These are phyloP conservation scores for Peucedramus taeniatus DNA, from an alignment of 2,113 vertebrate genomes.

Conservation along the genomic window DNA sequence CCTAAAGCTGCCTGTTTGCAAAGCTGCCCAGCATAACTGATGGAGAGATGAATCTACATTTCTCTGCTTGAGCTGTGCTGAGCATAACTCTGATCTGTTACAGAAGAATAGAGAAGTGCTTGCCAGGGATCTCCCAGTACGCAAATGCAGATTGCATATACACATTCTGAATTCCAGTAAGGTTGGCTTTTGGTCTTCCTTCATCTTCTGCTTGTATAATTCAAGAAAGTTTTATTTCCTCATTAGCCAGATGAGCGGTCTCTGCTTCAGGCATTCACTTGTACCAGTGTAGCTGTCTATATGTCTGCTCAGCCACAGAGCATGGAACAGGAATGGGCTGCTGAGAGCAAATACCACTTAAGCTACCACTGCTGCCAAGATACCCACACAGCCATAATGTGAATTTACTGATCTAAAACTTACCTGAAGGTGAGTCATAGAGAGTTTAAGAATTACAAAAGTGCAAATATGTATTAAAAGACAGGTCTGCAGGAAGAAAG, in stretches of 20 bases:
- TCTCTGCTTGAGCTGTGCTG: background rate
- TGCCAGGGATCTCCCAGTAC: background rate
- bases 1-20: background rate
- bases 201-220: conserved; percentile 13
- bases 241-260: background rate
- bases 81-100: background rate
- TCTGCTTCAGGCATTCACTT: background rate
- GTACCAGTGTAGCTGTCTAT: background rate
- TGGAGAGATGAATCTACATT: background rate
- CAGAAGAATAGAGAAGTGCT: background rate
- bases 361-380: background rate
- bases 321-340: fast-evolving
- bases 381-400: background rate
- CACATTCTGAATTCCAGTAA: background rate
- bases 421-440: background rate
- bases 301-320: background rate
- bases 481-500: background rate
- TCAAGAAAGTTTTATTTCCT: background rate
- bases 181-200: background rate
- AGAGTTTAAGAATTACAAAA: background rate
- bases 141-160: background rate
- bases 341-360: background rate
- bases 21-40: background rate
- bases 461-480: background rate
- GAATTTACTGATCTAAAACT: background rate